Conservation (phyloP, 2,113 vertebrate species). For the Pangasianodon hypophthalmus region DNA sequence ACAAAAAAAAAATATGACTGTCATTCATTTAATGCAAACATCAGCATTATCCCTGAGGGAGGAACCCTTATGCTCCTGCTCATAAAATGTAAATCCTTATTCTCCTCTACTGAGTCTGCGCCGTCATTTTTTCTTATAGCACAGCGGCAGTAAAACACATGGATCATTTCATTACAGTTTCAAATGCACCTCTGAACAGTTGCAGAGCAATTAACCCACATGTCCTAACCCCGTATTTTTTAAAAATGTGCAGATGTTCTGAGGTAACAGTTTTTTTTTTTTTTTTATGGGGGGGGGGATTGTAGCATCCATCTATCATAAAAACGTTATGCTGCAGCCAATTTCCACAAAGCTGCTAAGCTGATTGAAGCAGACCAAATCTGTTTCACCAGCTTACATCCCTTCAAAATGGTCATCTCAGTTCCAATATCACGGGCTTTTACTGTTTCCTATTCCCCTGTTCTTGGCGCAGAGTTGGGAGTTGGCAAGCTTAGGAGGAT, state of each 20-base stretch:
- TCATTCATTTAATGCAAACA: slow-evolving; percentile 13
- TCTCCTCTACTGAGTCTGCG: slow-evolving; percentile 1
- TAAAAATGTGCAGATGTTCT: slow-evolving; percentile 13
- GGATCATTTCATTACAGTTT: slow-evolving; percentile 25
- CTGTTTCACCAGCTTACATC: slow-evolving; percentile 82
- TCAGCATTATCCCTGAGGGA: slow-evolving; percentile 3
- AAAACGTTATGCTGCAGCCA: slow-evolving; percentile 74
- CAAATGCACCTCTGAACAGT: slow-evolving; percentile 24
- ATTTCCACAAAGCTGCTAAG: slow-evolving; percentile 82
- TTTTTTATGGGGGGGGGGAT: slow-evolving; percentile 56
- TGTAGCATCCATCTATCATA: slow-evolving; percentile 68
- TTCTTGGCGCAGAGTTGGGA: slow-evolving; percentile 70
- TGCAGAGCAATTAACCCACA: slow-evolving; percentile 55
- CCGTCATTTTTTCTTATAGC: slow-evolving; percentile 22
- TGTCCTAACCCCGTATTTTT: neutral
- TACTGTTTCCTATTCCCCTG: slow-evolving; percentile 78
- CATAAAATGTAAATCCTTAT: slow-evolving; percentile 20
- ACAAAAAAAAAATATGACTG: neutral
- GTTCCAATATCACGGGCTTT: slow-evolving; percentile 81
- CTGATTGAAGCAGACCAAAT: slow-evolving; percentile 82
- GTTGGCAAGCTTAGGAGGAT: slow-evolving; percentile 78
- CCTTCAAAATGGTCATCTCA: slow-evolving; percentile 83
- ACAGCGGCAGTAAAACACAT: slow-evolving; percentile 31
- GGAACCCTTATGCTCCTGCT: slow-evolving; percentile 1
- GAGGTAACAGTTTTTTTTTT: slow-evolving; percentile 56